These are phyloP conservation scores for Hermatobates lingyangjiaoensis DNA, from an alignment of 1,140 invertebrate species.

Conservation along the genomic window DNA sequence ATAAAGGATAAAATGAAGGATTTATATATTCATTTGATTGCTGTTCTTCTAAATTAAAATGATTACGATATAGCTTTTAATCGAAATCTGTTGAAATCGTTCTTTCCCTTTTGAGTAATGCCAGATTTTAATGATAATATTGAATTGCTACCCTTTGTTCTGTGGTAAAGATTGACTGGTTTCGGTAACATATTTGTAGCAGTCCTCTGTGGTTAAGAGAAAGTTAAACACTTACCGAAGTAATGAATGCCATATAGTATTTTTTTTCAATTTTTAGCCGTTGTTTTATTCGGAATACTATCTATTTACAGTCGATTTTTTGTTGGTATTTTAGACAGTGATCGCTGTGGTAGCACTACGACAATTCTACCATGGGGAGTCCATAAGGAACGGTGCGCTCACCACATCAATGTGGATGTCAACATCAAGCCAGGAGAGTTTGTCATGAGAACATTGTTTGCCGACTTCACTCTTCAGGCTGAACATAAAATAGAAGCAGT, in stretches of 20 bases:
- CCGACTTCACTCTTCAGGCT: slow-evolving; percentile 80
- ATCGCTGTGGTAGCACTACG: slow-evolving; percentile 13
- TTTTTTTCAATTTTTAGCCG: not conserved
- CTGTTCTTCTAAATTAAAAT: too few relatives aligned
- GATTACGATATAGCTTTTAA: too few relatives aligned
- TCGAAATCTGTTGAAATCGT: too few relatives aligned
- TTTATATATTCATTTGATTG: too few relatives aligned
- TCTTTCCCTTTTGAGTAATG: too few relatives aligned
- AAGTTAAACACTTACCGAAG: not conserved
- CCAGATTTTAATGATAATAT: too few relatives aligned
- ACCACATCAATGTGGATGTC: slow-evolving; percentile 34
- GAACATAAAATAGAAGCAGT: slow-evolving; percentile 91
- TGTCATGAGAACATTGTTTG: slow-evolving; percentile 83
- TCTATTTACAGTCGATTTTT: not conserved
- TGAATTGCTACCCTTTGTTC: too few relatives aligned
- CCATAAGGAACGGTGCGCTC: slow-evolving; percentile 47
- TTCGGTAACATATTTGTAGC: not conserved
- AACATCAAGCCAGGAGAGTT: slow-evolving; percentile 74
- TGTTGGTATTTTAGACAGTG: not conserved
- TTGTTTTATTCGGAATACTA: not conserved
- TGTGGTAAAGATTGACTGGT: too few relatives aligned
- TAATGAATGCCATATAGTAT: not conserved
- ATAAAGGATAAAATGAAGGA: too few relatives aligned
- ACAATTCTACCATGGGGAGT: slow-evolving; percentile 57
- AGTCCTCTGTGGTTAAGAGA: not conserved